Evolutionary conservation across 2,888 invertebrate genomes (phyloP), one percentile per base, ranked within the genome.

Genomic region (Gari tellinella): DNA sequence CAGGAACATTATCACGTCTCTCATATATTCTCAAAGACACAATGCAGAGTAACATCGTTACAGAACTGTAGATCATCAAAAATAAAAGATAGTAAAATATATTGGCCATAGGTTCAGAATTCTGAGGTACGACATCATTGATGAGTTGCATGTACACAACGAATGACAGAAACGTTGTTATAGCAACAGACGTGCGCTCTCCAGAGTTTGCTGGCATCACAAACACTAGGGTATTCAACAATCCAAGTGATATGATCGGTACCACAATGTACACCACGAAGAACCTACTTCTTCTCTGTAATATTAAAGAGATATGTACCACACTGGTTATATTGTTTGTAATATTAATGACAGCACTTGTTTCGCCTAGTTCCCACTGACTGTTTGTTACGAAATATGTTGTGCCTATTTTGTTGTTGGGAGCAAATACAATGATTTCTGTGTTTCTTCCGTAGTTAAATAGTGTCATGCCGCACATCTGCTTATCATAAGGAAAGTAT

Each of bases 131-230:
- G 23, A 67, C 60, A 12, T 55, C 63, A 58, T 70, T 79, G 1
- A 79, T 52, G 15, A 75, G 68, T 7, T 60, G 46, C 74, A 75
- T 74, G 60, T 65, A 79, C 1, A 79, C 72, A 7, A 67, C 55
- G 45, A 68, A 72, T 10, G 79, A 67, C 43, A 79, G 23, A 58
- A 68, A 68, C 21, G 57, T 26, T 2, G 79, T 79, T 8, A 79
- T 61, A 5, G 74, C 65, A 0, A 68, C 69, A 0, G 72, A 72
- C 1, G 66, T 63, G 5, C 72, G 21, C 21, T 79, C 79, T 1
- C 74, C 79, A 4, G 79, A 75, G 5, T 21, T 25, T 2, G 65
- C 45, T 5, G 79, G 79, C 53, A 79, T 60, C 2, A 66, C 21
- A 58, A 79, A 68, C 23, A 79, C 74, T 12, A 74, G 23, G 14